Evolutionary conservation across 1,140 invertebrate species (phyloP).

Genomic region (Leptestheria dahalacensis): DNA sequence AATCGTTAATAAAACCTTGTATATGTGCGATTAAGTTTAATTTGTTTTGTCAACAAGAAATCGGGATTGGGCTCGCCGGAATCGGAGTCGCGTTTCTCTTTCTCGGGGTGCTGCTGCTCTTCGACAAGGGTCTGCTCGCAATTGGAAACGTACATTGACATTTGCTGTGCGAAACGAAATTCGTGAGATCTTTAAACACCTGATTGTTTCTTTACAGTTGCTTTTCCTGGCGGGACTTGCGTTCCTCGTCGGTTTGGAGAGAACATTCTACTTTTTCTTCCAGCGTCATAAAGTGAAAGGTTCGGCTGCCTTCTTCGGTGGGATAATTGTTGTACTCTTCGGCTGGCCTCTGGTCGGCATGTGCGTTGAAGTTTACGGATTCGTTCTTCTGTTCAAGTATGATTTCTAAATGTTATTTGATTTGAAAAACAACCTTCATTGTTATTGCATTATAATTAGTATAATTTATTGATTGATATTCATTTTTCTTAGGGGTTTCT

Average conservation of each 20-base stretch:
- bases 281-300: constrained; percentile 92
- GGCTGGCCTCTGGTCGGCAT: constrained; percentile 95
- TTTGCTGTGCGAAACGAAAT: too few species aligned
- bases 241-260: constrained; percentile 88
- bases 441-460: constrained; percentile 12
- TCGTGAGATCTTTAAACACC: constrained; percentile 7
- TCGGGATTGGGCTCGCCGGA: constrained; percentile 88
- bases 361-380: constrained; percentile 83
- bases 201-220: constrained; percentile 44
- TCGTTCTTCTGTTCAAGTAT: constrained; percentile 61
- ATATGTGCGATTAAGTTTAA: background rate
- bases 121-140: constrained; percentile 94
- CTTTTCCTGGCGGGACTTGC: constrained; percentile 87
- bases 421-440: too few species aligned
- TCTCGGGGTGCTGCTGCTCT: constrained; percentile 82
- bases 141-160: constrained; percentile 99
- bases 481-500: constrained; percentile 40
- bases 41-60: constrained; percentile 44
- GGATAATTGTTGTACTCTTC: constrained; percentile 82
- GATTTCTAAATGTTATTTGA: constrained; percentile 2
- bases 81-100: constrained; percentile 94
- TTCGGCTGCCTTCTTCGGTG: constrained; percentile 81
- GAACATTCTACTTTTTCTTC: constrained; percentile 96
- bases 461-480: constrained; percentile 8
- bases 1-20: background rate